These are phyloP conservation scores for Molorchus minor DNA, from an alignment of 2,888 invertebrate genomes.

Conservation along the genomic window DNA sequence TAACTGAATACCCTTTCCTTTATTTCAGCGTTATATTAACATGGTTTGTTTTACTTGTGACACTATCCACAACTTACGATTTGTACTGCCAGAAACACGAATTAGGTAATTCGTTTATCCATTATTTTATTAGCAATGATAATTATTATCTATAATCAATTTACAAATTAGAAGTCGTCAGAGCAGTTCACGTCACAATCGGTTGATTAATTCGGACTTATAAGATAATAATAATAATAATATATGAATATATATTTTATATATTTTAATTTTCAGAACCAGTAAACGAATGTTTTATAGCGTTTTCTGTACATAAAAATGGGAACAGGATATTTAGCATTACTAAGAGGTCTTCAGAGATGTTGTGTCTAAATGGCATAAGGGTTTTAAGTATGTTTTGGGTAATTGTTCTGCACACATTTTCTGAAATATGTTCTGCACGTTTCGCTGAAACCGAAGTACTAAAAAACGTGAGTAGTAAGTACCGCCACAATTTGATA, in stretches of 20 bases:
- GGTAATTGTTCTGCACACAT: constrained; percentile 62
- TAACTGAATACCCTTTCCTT: not conserved
- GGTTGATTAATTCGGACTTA: not conserved
- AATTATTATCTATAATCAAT: not conserved
- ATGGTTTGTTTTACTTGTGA: not conserved
- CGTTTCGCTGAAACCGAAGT: constrained; percentile 24
- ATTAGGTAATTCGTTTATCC: not conserved
- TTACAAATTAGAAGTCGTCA: too few species aligned
- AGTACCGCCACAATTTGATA: too few species aligned
- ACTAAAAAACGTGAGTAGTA: constrained; percentile 18
- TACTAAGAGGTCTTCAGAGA: constrained; percentile 26
- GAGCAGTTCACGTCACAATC: too few species aligned
- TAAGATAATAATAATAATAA: not conserved
- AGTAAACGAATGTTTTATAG: constrained; percentile 27
- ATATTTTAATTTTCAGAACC: constrained; percentile 1
- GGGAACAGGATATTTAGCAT: constrained; percentile 36
- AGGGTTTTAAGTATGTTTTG: constrained; percentile 54
- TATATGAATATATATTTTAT: not conserved
- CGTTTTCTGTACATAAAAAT: constrained; percentile 41
- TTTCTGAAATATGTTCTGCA: constrained; percentile 13
- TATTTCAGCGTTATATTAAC: not conserved
- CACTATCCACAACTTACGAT: not conserved
- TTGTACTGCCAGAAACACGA: not conserved
- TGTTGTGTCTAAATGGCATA: constrained; percentile 42
- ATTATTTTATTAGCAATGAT: not conserved